Conservation (phyloP, 1,140 invertebrate species). For the Orussus abietinus region DNA sequence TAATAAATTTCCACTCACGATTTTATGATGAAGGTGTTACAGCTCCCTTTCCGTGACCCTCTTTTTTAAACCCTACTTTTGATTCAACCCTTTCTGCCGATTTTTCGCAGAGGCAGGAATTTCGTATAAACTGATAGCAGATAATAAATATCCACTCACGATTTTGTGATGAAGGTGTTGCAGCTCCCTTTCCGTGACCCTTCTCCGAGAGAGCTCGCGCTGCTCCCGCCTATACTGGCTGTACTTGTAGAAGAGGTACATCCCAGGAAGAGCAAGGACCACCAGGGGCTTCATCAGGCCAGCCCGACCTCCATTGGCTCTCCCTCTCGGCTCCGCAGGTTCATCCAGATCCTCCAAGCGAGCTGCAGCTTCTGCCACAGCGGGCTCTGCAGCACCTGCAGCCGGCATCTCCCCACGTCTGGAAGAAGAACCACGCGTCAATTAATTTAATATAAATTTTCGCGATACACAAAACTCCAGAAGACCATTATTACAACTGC, state of each 20-base stretch:
- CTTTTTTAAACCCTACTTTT: no score
- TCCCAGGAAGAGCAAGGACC: constrained; percentile 76
- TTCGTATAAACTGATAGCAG: no score
- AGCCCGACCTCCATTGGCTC: constrained; percentile 56
- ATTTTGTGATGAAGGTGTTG: constrained; percentile 86
- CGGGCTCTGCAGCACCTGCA: constrained; percentile 31
- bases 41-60: no score
- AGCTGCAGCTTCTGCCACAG: constrained; percentile 35
- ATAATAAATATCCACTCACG: constrained; percentile 61
- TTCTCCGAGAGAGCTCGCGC: constrained; percentile 72
- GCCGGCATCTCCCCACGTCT: constrained; percentile 42
- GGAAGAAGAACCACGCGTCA: no score
- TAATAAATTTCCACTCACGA: neutral
- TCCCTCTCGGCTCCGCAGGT: constrained; percentile 38
- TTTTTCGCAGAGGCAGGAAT: no score
- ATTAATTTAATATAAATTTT: no score
- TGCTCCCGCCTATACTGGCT: constrained; percentile 80
- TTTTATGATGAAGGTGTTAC: no score
- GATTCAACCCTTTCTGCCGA: no score
- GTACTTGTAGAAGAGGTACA: constrained; percentile 88
- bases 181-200: constrained; percentile 79
- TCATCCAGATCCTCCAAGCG: constrained; percentile 44
- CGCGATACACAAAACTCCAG: no score
- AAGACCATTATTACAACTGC: no score
- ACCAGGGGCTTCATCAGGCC: constrained; percentile 74